Base-by-base conservation (phyloP, 2,113 vertebrate genomes). In the Chelonoidis abingdonii region DNA sequence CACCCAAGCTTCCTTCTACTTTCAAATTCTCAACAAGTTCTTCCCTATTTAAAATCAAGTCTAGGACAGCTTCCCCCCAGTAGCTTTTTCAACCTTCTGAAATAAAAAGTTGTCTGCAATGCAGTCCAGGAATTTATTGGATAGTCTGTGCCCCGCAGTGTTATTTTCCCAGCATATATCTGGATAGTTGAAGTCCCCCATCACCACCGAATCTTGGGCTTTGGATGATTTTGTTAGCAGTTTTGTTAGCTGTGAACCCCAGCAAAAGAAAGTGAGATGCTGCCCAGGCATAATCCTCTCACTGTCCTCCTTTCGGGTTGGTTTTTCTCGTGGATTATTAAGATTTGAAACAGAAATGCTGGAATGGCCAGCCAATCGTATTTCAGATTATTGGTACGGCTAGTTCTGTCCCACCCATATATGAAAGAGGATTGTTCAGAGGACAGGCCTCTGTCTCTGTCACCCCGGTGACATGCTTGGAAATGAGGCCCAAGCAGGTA, bases 401-500 rank as follows among this genome's bases (percentile, higher is more conserved):
- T 35, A 2, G 25, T 27, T 96, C 87, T 59, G 25, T 49, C 19
- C 0, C 10, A 44, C 57, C 35, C 10, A 2, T 41, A 24, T 25
- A 22, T 12, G 38, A 21, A 21, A 10, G 38, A 75, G 72, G 54
- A 50, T 85, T 4, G n/a, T 10, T 21, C 13, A 12, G 38, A 83
- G 10, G 25, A 31, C 10, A 1, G 0, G 62, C 80, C 87, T 38
- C 90, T 75, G 86, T 49, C 76, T 49, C 49, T 44, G 38, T 44
- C 21, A 41, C 72, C 72, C 10, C 5, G 4, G 38, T 9, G 38
- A 5, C 2, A 62, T 8, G 31, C 19, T 38, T 0, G 2, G 29
- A 38, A 6, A 2, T 10, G 1, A 1, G 44, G 9, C 31, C 1
- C 3, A 0, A 3, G 9, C 16, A 0, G 0, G n/a, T 1, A 3